Conservation (phyloP, 37 sponge, comb jelly and placozoan genomes). For the Spongilla lacustris region DNA sequence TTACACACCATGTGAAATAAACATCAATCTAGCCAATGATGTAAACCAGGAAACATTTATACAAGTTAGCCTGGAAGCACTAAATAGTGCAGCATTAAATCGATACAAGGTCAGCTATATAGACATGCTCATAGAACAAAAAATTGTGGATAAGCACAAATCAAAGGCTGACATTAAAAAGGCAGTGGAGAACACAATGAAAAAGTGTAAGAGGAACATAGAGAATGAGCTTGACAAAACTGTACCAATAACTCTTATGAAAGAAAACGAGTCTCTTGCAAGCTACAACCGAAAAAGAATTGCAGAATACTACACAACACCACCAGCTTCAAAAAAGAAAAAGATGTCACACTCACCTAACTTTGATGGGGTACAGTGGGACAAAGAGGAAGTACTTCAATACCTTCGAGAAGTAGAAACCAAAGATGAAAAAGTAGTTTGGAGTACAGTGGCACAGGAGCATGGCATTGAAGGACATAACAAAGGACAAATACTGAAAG, state of each 20-base stretch:
- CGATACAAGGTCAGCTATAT: no score
- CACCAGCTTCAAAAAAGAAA: background rate
- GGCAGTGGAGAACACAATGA: no score
- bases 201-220: background rate
- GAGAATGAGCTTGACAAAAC: background rate
- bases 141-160: no score
- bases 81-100: no score
- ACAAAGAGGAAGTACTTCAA: slow-evolving; percentile 16
- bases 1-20: no score
- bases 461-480: slow-evolving; percentile 33
- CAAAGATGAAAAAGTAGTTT: slow-evolving; percentile 18
- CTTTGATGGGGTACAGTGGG: slow-evolving; percentile 38
- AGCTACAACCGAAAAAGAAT: background rate
- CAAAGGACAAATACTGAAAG: slow-evolving; percentile 23
- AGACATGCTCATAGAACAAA: no score
- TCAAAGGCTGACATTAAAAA: no score
- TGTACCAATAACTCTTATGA: background rate
- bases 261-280: background rate
- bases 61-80: no score
- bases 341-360: slow-evolving; percentile 26
- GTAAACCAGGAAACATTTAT: no score
- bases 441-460: slow-evolving; percentile 20
- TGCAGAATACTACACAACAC: background rate
- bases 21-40: no score
- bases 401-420: slow-evolving; percentile 6